Evolutionary conservation across 2,888 invertebrate species (phyloP).

Genomic region (Drosophila seclusa): DNA sequence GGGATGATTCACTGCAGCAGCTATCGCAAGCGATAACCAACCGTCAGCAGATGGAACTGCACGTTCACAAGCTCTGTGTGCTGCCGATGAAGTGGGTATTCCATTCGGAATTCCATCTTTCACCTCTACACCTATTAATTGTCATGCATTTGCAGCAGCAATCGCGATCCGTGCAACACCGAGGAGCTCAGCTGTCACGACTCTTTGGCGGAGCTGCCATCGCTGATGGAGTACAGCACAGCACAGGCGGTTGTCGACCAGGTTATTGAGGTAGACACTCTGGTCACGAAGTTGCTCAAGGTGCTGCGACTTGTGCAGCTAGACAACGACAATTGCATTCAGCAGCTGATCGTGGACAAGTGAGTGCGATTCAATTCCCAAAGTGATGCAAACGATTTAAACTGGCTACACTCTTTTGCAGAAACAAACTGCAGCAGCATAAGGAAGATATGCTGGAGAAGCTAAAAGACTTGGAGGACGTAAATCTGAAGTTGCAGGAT

Average conservation of each 20-base stretch:
- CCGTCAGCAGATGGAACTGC: conserved; percentile 89
- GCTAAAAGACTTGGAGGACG: conserved; percentile 86
- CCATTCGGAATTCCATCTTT: not conserved
- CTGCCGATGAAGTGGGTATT: conserved; percentile 83
- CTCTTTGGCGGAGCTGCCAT: conserved; percentile 85
- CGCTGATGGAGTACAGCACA: conserved; percentile 86
- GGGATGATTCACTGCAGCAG: conserved; percentile 90
- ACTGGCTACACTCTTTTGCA: conserved; percentile 33
- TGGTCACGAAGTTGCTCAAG: conserved; percentile 90
- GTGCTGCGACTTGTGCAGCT: conserved; percentile 90
- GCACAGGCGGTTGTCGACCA: conserved; percentile 89
- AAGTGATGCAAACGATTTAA: not conserved
- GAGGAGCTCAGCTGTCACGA: conserved; percentile 85
- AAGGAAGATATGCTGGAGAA: conserved; percentile 85
- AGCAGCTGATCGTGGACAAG: conserved; percentile 88
- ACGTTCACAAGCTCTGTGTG: conserved; percentile 84
- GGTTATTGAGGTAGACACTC: conserved; percentile 91
- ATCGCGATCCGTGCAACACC: conserved; percentile 80
- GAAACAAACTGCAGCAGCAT: conserved; percentile 84
- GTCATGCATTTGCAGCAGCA: conserved; percentile 13
- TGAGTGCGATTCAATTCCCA: conserved; percentile 77
- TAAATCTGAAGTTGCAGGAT: conserved; percentile 86
- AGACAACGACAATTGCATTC: conserved; percentile 89
- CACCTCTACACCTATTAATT: not conserved
- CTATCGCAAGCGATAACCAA: conserved; percentile 91